phyloP scores from a whole-genome alignment of 2,797 vertebrate genomes.

The Enteromius afrohamiltoni region DNA sequence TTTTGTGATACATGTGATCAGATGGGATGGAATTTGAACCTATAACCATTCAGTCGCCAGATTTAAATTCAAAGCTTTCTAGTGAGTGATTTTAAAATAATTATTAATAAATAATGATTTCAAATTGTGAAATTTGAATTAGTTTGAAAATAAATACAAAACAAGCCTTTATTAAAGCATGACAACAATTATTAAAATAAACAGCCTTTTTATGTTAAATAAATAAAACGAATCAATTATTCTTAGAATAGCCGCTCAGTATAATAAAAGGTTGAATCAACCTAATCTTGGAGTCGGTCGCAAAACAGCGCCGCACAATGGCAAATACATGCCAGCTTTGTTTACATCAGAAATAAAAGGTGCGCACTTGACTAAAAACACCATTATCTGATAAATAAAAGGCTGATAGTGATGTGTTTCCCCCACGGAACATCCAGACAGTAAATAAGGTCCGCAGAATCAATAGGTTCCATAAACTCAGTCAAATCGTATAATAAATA shows the following conservation, averaged over 20 bases:
- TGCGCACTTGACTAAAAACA: conserved; percentile 77
- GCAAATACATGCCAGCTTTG: conserved; percentile 69
- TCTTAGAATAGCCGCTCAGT: neutral
- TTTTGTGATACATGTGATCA: neutral
- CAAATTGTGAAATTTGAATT: neutral
- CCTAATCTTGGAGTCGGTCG: conserved; percentile 39
- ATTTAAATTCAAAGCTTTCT: neutral
- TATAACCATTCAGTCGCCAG: neutral
- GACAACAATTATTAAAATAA: neutral
- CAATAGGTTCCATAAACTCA: conserved; percentile 43
- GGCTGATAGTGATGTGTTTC: conserved; percentile 25
- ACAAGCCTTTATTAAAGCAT: neutral
- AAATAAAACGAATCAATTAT: neutral
- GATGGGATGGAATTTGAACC: neutral
- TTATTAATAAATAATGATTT: no score
- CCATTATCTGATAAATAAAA: conserved; percentile 63
- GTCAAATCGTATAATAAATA: neutral
- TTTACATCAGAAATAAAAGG: conserved; percentile 83
- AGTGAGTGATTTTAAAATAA: neutral
- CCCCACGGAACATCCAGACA: neutral
- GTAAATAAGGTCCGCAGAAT: conserved; percentile 42
- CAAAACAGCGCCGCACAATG: conserved; percentile 68
- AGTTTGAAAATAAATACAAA: neutral
- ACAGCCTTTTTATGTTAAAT: neutral
- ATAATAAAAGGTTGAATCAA: conserved; percentile 30